phyloP scores from a whole-genome alignment of 37 sponge, comb jelly and placozoan species.

The Lycopodina hypogea region DNA sequence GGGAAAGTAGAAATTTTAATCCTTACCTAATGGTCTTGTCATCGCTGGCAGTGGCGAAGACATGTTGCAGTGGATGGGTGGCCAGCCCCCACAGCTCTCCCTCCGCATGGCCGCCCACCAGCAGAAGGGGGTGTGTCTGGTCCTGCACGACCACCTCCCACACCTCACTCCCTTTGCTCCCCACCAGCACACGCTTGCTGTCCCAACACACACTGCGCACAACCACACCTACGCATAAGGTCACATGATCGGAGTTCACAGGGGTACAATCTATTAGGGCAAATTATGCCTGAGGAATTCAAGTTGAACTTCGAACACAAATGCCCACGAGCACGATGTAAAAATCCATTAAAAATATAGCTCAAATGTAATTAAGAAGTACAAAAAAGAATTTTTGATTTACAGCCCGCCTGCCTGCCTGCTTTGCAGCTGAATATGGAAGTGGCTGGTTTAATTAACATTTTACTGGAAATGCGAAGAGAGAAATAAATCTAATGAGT shows the following conservation, averaged over 20 bases:
- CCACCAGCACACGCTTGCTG: conserved; percentile 72
- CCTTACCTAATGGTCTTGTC: conserved; percentile 68
- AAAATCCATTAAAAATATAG: neutral
- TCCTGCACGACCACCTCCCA: conserved; percentile 68
- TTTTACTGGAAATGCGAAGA: too few relatives aligned
- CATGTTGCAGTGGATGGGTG: conserved; percentile 56
- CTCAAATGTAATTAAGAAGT: too few relatives aligned
- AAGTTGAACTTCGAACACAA: neutral
- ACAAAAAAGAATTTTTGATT: too few relatives aligned
- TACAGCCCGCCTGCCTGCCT: too few relatives aligned
- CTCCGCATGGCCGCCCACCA: conserved; percentile 85
- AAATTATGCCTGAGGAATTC: neutral
- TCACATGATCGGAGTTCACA: too few relatives aligned
- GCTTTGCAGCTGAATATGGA: too few relatives aligned
- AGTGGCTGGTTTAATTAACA: too few relatives aligned
- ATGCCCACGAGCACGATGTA: too few relatives aligned
- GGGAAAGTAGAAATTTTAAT: too few relatives aligned
- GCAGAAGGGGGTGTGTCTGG: conserved; percentile 53
- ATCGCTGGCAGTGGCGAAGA: conserved; percentile 93
- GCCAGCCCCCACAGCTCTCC: conserved; percentile 97
- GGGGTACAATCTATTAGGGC: neutral
- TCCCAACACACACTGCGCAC: conserved; percentile 84
- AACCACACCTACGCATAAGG: conserved; percentile 46
- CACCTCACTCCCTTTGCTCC: conserved; percentile 90
- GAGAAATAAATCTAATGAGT: too few relatives aligned